These are phyloP conservation scores for Rhogogaster chlorosoma DNA, from an alignment of 2,888 invertebrate genomes.

Conservation along the genomic window DNA sequence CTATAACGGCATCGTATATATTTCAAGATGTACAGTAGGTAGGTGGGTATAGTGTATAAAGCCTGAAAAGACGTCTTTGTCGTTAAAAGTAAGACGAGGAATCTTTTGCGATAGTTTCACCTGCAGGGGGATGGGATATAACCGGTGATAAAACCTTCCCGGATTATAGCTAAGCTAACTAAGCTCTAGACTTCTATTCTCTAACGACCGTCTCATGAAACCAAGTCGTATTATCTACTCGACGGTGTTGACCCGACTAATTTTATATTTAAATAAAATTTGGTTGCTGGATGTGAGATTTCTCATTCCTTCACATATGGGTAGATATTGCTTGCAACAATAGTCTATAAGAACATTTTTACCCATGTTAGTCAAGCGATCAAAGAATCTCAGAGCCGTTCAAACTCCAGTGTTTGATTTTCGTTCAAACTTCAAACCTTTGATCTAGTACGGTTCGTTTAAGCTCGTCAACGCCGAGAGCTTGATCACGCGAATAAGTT, in stretches of 20 bases:
- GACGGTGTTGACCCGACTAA: background rate
- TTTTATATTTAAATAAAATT: background rate
- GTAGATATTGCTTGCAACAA: background rate
- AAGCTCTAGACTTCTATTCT: conserved; percentile 38
- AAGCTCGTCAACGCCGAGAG: conserved; percentile 12
- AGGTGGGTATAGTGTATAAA: background rate
- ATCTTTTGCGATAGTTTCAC: conserved; percentile 39
- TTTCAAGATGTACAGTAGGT: background rate
- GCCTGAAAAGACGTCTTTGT: conserved; percentile 28
- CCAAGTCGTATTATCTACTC: conserved; percentile 18
- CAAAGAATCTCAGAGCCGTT: conserved; percentile 2
- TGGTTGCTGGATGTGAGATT: background rate
- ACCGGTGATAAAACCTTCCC: conserved; percentile 31
- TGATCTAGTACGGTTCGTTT: background rate
- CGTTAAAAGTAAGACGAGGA: conserved; percentile 39
- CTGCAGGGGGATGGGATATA: conserved; percentile 2
- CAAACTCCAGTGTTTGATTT: conserved; percentile 24
- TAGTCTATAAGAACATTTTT: background rate
- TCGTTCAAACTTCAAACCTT: conserved; percentile 13
- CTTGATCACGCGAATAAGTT: background rate
- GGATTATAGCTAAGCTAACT: conserved; percentile 32
- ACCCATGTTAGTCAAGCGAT: background rate
- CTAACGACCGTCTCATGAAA: conserved; percentile 17
- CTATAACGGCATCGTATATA: conserved; percentile 28
- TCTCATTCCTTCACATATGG: background rate